phyloP scores from a whole-genome alignment of 2,113 vertebrate genomes.

The Oreochromis spilurus region DNA sequence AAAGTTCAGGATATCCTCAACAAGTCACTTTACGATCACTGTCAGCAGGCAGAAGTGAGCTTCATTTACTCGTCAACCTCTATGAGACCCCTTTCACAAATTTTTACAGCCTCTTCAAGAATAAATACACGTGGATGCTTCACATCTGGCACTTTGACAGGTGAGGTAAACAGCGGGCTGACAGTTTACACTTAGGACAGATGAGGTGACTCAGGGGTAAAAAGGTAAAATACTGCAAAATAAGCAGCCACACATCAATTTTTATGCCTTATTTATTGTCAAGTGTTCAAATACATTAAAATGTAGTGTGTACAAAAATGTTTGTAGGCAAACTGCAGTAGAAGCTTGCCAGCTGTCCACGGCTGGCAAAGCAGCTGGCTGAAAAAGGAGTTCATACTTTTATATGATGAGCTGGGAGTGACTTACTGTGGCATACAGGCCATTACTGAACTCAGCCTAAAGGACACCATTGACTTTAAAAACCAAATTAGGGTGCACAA shows the following conservation, averaged over 20 bases:
- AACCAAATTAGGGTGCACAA: neutral
- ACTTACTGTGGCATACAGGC: neutral
- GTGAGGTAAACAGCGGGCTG: neutral
- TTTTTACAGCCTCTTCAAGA: neutral
- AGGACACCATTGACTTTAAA: neutral
- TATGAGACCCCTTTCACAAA: neutral
- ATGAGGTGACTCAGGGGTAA: neutral
- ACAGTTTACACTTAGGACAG: neutral
- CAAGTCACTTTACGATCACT: neutral
- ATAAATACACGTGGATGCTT: neutral
- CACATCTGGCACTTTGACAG: neutral
- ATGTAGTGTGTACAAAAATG: neutral
- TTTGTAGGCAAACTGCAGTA: neutral
- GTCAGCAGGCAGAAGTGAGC: neutral
- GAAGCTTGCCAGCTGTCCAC: neutral
- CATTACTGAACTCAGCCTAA: neutral
- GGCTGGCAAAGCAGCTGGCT: neutral
- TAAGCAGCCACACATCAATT: neutral
- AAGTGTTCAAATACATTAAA: neutral
- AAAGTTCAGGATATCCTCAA: neutral
- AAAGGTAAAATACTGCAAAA: neutral
- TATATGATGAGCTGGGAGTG: neutral
- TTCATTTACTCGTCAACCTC: neutral
- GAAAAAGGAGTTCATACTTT: neutral
- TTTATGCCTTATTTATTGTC: neutral